phyloP scores from a whole-genome alignment of 2,113 vertebrate species.

The Cyrtonyx montezumae region DNA sequence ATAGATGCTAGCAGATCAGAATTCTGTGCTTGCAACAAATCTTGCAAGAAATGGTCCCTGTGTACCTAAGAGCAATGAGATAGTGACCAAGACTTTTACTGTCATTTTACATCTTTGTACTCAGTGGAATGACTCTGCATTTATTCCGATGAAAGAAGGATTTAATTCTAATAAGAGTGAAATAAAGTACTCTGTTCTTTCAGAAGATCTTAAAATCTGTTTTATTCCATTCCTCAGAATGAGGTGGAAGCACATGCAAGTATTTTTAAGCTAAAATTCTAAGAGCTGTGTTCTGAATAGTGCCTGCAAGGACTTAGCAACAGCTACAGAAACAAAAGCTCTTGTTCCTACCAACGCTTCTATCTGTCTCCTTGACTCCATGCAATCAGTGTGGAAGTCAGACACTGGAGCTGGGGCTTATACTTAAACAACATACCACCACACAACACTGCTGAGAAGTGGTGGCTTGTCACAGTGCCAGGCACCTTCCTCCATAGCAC shows the following conservation, averaged over 20 bases:
- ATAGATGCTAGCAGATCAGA: neutral
- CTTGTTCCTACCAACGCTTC: neutral
- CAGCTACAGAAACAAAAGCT: neutral
- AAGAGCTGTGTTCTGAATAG: neutral
- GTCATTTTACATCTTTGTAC: neutral
- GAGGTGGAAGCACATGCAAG: neutral
- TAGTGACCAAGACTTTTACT: neutral
- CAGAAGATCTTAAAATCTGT: neutral
- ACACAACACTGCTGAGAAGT: neutral
- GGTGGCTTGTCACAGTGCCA: neutral
- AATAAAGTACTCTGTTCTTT: neutral
- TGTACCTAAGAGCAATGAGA: neutral
- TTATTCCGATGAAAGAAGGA: neutral
- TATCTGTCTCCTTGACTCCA: neutral
- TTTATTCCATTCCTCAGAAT: neutral
- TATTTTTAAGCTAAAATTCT: neutral
- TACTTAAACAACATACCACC: neutral
- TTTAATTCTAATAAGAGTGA: neutral
- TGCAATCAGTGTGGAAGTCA: neutral
- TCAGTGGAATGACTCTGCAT: neutral
- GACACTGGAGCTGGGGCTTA: neutral
- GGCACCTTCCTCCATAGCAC: neutral
- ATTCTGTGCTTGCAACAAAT: fast-evolving
- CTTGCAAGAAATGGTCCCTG: neutral
- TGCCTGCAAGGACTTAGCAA: neutral